Evolutionary conservation across 1,140 invertebrate species (phyloP), one percentile per base, ranked within the genome.

Genomic region (Drosophila parabipectinata): DNA sequence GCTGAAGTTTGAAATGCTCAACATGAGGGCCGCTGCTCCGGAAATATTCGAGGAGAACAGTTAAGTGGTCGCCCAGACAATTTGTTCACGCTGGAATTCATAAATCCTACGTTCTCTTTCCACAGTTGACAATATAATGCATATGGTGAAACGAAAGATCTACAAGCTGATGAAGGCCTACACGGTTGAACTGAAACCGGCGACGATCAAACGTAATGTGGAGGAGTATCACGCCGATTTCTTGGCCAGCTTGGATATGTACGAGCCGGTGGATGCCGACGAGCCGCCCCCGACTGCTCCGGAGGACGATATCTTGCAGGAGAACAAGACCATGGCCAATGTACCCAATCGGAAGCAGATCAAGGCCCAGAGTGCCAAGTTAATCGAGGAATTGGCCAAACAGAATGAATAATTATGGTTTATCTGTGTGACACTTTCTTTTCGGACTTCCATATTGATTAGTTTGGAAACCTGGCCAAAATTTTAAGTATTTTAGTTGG

Each of bases 311-410:
- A 28, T 84, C 1, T 45, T 90, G 24, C 69, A 72, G 47, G 90
- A 91, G 48, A 77, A 74, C 30, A 91, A 91, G 62, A 77, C 60
- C 7, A 61, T 72, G 52, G 82, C 74, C 28, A 77, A 85, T 74
- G 83, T 91, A 18, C 90, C 88, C 0, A 91, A 79, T 71, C 81
- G 90, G 41, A 82, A 91, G 15, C 82, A 88, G 52, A 88, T 91
- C 5, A 91, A 91, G 67, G 59, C 75, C 6, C 82, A 87, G 30
- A 91, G 90, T 69, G 78, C 73, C 18, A 88, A 89, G 53, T 57
- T 79, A 7, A 53, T 91, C 2, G 90, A 91, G 21, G 90, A 91
- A 30, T 53, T 79, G 5, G 64, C 88, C 4, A 91, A 91, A 34
- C 78, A 69, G 18, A 79, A 91, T 10, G 84, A 90, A 62, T 78